Base-by-base conservation (phyloP, 2,113 vertebrate species). In the Chionodraco myersi region DNA sequence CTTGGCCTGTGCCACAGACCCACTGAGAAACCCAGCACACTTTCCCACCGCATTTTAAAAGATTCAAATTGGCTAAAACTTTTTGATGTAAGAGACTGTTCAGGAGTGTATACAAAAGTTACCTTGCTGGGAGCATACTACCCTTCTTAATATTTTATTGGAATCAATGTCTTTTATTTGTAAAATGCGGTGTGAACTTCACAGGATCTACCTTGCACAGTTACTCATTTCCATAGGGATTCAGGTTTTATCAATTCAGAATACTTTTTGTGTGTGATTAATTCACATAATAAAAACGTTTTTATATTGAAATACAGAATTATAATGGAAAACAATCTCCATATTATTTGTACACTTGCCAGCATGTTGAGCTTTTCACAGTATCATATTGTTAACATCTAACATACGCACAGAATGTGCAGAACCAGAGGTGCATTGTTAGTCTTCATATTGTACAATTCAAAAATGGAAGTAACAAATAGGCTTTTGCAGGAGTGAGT, bases 1-100 rank as follows among this genome's bases (percentile, higher is more conserved):
- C 91, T 89, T 82, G 75, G 83, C 81, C 13, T 10, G 59, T 89
- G 84, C 85, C 88, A 88, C 82, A 86, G 82, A 86, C 75, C 79
- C 79, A 82, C 82, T 48, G 60, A 88, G 58, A 86, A 41, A 72
- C 79, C 52, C 72, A 41, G 87, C 86, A 89, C 86, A 84, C 79
- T 75, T 75, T 83, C 77, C 69, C 58, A 75, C 86, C 86, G 90
- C 93, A 95, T 96, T 95, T 96, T 94, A 94, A 94, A 23, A 84
- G 53, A 91, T 90, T 60, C 69, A 89, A 79, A 84, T 80, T 41
- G 66, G 44, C 56, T 66, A 58, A 82, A 84, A 86, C 79, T 76
- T 81, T 83, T 85, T 66, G 67, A 87, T 79, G 61, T 82, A 15
- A 49, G 62, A 82, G 57, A 68, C 51, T 54, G 36, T 57, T 69